Evolutionary conservation across 2,888 invertebrate species (phyloP).

Genomic region (Aleiodes testaceus): DNA sequence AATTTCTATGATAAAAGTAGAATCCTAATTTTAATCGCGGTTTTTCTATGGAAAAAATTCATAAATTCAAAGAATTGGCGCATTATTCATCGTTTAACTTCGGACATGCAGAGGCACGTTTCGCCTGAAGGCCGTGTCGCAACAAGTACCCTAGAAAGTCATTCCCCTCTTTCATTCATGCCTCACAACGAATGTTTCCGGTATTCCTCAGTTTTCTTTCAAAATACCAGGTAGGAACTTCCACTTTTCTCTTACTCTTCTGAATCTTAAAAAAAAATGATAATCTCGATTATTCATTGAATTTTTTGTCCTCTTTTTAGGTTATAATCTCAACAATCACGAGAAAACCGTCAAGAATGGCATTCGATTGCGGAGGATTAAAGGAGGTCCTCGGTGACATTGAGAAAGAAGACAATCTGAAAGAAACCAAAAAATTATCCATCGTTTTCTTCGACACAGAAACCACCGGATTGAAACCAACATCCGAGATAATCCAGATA

Average conservation of each 20-base stretch:
- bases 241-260: too few species aligned
- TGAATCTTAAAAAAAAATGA: too few species aligned
- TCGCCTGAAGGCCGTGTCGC: too few species aligned
- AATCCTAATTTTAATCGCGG: too few species aligned
- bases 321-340: too few species aligned
- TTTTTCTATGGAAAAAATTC: too few species aligned
- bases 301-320: too few species aligned
- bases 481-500: conserved; percentile 21
- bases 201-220: background rate
- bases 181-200: background rate
- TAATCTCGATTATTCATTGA: too few species aligned
- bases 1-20: too few species aligned
- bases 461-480: conserved; percentile 14
- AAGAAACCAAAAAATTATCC: background rate
- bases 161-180: background rate
- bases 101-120: background rate
- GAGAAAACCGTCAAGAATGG: background rate
- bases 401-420: background rate
- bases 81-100: background rate
- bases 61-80: too few species aligned
- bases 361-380: background rate
- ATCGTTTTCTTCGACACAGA: conserved; percentile 25
- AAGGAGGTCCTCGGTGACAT: background rate
- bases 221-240: background rate
- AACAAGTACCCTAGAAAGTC: too few species aligned